These are phyloP conservation scores for Pyrrhia umbra DNA, from an alignment of 2,888 invertebrate species.

Conservation along the genomic window DNA sequence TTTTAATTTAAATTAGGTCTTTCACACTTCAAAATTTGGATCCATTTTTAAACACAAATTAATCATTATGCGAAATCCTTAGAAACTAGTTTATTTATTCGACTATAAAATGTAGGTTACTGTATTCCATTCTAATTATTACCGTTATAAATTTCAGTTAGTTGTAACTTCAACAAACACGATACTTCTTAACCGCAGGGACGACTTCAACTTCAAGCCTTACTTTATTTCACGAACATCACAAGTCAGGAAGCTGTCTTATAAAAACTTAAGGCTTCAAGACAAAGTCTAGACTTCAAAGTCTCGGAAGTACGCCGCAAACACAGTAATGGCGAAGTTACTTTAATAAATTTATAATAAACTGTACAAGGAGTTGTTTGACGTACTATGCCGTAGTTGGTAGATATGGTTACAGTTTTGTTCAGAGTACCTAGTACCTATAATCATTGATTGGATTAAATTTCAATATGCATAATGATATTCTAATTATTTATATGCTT, in stretches of 20 bases:
- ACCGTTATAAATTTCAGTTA: not conserved
- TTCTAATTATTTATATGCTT: no score
- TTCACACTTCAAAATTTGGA: no score
- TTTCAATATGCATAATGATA: no score
- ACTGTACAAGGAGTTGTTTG: constrained; percentile 56
- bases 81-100: no score
- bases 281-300: constrained; percentile 67
- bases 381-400: constrained; percentile 13
- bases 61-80: no score
- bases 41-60: no score
- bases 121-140: not conserved
- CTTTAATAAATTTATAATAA: constrained; percentile 67
- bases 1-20: no score
- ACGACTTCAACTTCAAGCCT: constrained; percentile 21
- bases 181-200: constrained; percentile 7
- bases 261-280: constrained; percentile 67
- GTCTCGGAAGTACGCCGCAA: constrained; percentile 60
- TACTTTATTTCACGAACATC: constrained; percentile 54
- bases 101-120: constrained; percentile 1
- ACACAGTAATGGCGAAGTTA: constrained; percentile 68
- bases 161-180: constrained; percentile 1
- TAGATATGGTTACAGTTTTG: constrained; percentile 18
- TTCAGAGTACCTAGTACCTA: no score
- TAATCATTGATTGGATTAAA: no score
- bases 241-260: constrained; percentile 67